Evolutionary conservation across 2,113 vertebrate species (phyloP).

Genomic region (Fulica atra): DNA sequence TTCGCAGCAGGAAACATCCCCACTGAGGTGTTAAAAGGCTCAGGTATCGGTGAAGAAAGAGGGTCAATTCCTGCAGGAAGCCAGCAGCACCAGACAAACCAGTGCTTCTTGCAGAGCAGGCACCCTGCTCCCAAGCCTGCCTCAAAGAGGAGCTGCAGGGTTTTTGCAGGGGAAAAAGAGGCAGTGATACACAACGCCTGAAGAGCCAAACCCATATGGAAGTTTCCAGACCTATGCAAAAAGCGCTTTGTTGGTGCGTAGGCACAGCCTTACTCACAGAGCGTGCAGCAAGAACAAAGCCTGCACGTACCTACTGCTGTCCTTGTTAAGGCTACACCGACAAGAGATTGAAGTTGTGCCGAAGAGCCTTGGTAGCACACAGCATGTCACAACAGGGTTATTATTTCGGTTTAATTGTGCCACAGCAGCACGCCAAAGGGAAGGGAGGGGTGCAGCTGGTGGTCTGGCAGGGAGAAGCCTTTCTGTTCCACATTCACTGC

Average conservation of each 20-base stretch:
- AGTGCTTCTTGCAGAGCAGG: neutral
- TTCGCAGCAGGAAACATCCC: neutral
- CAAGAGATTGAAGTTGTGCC: neutral
- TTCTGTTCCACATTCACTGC: neutral
- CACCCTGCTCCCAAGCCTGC: neutral
- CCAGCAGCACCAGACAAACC: neutral
- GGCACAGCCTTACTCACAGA: neutral
- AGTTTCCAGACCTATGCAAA: neutral
- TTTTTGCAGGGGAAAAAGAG: neutral
- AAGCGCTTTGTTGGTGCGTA: neutral
- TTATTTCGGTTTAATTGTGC: neutral
- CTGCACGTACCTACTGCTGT: neutral
- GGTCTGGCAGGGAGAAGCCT: neutral
- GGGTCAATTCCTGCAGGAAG: neutral
- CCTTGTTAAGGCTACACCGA: neutral
- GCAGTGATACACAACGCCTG: neutral
- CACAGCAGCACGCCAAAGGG: neutral
- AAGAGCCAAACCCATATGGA: neutral
- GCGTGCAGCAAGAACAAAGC: neutral
- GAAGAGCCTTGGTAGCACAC: accelerated
- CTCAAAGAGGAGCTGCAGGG: neutral
- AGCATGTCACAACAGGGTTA: neutral
- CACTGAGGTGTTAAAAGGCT: neutral
- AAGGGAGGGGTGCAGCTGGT: neutral
- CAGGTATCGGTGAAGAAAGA: neutral